Base-by-base conservation (phyloP, 1,140 invertebrate species). In the Ylistrum balloti region DNA sequence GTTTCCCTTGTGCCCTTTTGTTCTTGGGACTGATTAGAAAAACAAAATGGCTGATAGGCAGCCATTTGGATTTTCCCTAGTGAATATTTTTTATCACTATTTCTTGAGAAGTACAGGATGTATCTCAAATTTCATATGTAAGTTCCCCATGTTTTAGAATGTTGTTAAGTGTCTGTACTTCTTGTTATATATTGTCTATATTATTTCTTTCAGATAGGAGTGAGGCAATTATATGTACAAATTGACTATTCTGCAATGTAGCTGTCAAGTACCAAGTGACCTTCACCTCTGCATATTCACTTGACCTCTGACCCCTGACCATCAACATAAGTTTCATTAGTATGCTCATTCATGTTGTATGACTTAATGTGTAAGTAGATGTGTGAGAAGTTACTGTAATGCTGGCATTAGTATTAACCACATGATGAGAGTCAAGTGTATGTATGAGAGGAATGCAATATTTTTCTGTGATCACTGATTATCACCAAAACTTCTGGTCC, bases 191-290 rank as follows among this genome's bases (percentile, higher is more conserved):
- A n/a, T 45, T 45, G 1, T 45, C 41, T 45, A 1, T 45, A n/a
- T 38, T 28, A 34, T 89, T 86, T 90, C 28, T 89, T 89, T 97
- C 92, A 98, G 74, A 97, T 98, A 90, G 98, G 98, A 38, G 98
- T 99, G 2, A 97, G 97, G 96, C 98, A 99, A 94, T 96, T 99
- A 1, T 98, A 98, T 93, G 98, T 99, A 56, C 98, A 99, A 96
- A 97, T 99, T 88, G 99, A 99, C 86, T 92, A 94, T 91, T 93
- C 94, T 85, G 92, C 93, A 0, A 95, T 95, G 94, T 95, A 92
- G 93, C 45, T 38, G n/a, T 33, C 88, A 88, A 33, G 34, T 20
- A 35, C 56, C 56, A 74, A 74, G 56, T 74, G 56, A 74, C 56
- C 56, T 74, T 74, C 56, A 74, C n/a, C 56, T 74, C 56, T 74